These are phyloP conservation scores for Mustela lutreola DNA, from an alignment of 2,113 vertebrate species.

Conservation along the genomic window DNA sequence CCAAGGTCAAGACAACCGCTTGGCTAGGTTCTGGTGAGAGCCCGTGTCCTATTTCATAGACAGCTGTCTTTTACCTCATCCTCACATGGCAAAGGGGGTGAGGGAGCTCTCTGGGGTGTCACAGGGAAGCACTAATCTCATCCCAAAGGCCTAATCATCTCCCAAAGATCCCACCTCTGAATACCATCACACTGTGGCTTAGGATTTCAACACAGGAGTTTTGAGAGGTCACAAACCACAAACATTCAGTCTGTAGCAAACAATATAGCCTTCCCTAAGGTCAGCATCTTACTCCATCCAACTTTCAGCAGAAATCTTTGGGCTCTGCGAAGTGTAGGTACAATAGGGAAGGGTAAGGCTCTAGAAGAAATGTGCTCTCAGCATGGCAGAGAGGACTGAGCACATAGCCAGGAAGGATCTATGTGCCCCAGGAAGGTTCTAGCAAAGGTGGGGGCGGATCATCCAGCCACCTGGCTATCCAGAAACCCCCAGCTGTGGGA, in stretches of 20 bases:
- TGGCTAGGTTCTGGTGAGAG: background rate
- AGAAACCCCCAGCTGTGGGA: background rate
- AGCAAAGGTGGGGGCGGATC: rapidly evolving
- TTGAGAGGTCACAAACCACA: background rate
- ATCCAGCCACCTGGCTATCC: background rate
- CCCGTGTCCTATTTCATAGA: background rate
- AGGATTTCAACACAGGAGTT: background rate
- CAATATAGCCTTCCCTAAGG: background rate
- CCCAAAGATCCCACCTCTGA: background rate
- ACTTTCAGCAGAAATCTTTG: background rate
- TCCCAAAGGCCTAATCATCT: background rate
- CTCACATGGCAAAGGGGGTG: background rate
- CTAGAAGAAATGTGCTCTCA: background rate
- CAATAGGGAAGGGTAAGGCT: background rate
- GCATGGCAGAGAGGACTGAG: background rate
- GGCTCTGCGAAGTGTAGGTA: background rate
- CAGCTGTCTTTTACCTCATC: background rate
- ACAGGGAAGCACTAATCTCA: background rate
- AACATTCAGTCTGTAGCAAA: background rate
- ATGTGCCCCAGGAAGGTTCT: background rate
- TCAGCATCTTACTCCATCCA: background rate
- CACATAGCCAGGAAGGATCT: background rate
- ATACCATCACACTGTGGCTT: background rate
- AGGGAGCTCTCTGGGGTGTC: background rate
- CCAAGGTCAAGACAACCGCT: background rate